phyloP scores from a whole-genome alignment of 2,113 vertebrate genomes.

The Narcine bancroftii region DNA sequence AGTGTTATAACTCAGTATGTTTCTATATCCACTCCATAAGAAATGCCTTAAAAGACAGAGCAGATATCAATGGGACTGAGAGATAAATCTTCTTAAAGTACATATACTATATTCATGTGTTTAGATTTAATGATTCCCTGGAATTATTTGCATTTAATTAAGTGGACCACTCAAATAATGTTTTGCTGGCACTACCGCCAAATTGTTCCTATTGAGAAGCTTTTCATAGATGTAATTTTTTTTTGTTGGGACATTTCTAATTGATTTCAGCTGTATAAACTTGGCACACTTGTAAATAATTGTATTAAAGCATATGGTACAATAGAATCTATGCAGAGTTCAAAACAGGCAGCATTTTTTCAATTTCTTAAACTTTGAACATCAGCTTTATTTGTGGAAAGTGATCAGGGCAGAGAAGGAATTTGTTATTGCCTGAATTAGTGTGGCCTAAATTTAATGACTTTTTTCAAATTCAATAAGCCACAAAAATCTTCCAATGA shows the following conservation, averaged over 20 bases:
- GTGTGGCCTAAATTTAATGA: conserved; percentile 17
- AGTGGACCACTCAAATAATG: neutral
- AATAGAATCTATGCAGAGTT: neutral
- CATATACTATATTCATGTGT: no score
- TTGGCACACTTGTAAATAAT: conserved; percentile 24
- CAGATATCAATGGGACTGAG: neutral
- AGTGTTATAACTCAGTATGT: neutral
- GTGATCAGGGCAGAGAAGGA: neutral
- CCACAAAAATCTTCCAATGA: neutral
- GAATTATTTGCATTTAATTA: neutral
- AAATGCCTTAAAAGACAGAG: neutral
- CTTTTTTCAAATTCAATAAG: neutral
- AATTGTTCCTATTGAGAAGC: no score
- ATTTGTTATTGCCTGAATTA: neutral
- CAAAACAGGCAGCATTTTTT: neutral
- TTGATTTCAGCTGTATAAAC: neutral
- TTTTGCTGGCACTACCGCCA: neutral
- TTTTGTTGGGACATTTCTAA: no score
- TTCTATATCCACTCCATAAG: neutral
- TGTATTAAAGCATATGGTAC: neutral
- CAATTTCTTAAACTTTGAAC: neutral
- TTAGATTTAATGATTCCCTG: neutral
- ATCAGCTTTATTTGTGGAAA: conserved; percentile 27
- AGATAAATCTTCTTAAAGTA: neutral
- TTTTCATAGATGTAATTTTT: neutral